Base-by-base conservation (phyloP, 2,888 invertebrate species). In the Drosophila paucipuncta region DNA sequence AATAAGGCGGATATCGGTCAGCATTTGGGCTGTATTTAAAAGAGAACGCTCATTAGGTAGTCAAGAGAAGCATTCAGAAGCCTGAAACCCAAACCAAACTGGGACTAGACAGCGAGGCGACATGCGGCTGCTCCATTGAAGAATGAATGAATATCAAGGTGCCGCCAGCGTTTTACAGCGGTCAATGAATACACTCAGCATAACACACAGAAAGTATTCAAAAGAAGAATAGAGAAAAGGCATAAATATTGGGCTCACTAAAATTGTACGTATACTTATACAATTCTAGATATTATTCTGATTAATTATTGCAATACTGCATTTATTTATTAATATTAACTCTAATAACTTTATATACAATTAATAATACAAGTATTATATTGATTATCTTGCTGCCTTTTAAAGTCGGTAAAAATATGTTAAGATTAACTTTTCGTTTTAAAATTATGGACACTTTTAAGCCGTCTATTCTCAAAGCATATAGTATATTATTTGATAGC, bases 1-100 rank as follows among this genome's bases (percentile, higher is more conserved):
- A 91, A 91, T 90, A 76, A 69, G 65, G 68, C 91, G 83, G 88
- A 91, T 89, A 91, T 87, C 82, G 90, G 89, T 78, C 81, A 80
- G 57, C 50, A 68, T 62, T 62, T 55, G 58, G 67, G 30, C 50
- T 53, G 65, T 66, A 62, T 72, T 82, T 74, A 70, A 39, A 37
- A 25, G 39, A 25, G 25, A 65, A 65, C n/a, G 49, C 43, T 81
- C 62, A 75, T 73, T 73, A 77, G 63, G 37, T 62, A 49, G 60
- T 41, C 30, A 28, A 30, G 9, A 13, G 50, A 49, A 31, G 37
- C 22, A 69, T 65, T 65, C 52, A 77, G 55, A 65, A 77, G 61
- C 62, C 57, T 13, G 10, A 11, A 25, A 4, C 31, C 22, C n/a
- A 25, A 22, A 5, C 25, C 13, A 22, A 47, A n/a, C 16, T 18